Percentiles rank a stretch among this genome's conserved stretches.
phyloP scores from a whole-genome alignment of 2,113 vertebrate genomes.

The Colistium nudipinnis region DNA sequence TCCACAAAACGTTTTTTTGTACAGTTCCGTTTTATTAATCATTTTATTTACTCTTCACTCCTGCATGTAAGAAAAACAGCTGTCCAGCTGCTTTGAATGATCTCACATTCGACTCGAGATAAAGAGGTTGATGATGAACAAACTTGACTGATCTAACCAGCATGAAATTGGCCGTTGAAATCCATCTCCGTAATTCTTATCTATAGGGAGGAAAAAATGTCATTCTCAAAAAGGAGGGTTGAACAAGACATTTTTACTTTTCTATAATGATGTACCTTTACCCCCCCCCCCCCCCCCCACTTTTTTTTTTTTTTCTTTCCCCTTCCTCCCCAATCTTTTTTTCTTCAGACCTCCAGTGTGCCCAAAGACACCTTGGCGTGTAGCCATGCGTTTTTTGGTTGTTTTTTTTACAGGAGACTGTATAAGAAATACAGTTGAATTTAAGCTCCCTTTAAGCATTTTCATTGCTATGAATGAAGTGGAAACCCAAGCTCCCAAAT shows the following conservation, averaged over 20 bases:
- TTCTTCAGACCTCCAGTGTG: constrained; percentile 11
- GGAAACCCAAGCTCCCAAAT: constrained; percentile 49
- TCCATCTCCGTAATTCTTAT: neutral
- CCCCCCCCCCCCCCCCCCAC: neutral
- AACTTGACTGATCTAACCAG: neutral
- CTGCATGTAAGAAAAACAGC: neutral
- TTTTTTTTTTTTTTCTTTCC: too few species aligned
- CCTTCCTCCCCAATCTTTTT: neutral
- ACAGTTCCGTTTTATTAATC: too few species aligned
- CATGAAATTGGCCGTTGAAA: neutral
- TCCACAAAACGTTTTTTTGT: too few species aligned
- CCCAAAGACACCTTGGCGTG: constrained; percentile 16
- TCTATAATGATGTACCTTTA: neutral
- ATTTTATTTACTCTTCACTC: neutral
- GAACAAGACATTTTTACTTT: neutral
- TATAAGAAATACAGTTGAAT: constrained; percentile 25
- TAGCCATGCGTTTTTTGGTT: constrained; percentile 1
- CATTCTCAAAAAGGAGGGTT: neutral
- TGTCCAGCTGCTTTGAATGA: neutral
- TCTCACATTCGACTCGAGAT: neutral
- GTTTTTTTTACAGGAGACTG: neutral
- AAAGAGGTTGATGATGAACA: neutral
- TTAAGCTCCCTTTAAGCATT: constrained; percentile 17
- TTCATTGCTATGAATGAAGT: constrained; percentile 53
- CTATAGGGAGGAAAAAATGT: neutral